Evolutionary conservation across 2,113 vertebrate species (phyloP).

Genomic region (Carassius gibelio): DNA sequence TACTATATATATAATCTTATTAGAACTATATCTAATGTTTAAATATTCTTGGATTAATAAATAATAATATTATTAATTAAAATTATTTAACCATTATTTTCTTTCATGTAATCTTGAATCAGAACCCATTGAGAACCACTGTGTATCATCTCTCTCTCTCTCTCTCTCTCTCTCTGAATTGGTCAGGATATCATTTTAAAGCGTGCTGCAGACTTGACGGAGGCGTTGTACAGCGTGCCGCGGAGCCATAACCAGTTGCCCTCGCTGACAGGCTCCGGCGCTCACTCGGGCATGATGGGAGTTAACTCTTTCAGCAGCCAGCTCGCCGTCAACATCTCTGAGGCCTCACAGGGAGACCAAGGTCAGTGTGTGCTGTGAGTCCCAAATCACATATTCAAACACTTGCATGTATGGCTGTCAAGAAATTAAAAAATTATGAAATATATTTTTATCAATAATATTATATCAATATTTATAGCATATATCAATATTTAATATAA

Average conservation of each 20-base stretch:
- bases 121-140: neutral
- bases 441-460: too few species aligned
- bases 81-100: neutral
- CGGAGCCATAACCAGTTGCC: constrained; percentile 87
- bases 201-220: constrained; percentile 91
- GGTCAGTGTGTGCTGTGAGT: constrained; percentile 71
- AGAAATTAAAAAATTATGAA: neutral
- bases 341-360: constrained; percentile 87
- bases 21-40: neutral
- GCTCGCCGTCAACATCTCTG: constrained; percentile 87
- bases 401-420: neutral
- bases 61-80: neutral
- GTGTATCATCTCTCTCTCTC: neutral
- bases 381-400: neutral
- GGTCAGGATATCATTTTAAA: constrained; percentile 92
- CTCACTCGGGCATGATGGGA: constrained; percentile 85
- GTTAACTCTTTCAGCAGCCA: constrained; percentile 91
- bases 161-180: neutral
- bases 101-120: neutral
- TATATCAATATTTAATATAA: neutral
- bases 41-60: neutral
- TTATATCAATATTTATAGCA: too few species aligned
- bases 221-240: constrained; percentile 93
- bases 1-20: neutral
- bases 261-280: constrained; percentile 80